A percentile compares a stretch with the other conserved stretches of the same genome.
Conservation (phyloP, 2,113 vertebrate species). For the Lophura nycthemera region DNA sequence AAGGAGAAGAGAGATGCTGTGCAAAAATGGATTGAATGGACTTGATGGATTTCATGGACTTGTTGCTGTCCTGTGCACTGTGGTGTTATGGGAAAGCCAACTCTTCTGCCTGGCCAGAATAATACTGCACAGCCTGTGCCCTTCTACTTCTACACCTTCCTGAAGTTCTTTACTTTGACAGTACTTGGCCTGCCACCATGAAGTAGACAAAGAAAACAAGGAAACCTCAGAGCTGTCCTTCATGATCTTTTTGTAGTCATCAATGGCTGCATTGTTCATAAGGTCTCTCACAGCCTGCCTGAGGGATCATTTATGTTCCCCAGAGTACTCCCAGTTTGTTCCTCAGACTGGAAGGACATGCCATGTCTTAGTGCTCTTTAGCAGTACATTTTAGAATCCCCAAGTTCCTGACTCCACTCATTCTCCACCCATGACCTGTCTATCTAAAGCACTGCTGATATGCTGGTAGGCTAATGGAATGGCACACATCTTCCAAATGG, state of each 20-base stretch:
- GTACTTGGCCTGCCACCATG: background rate
- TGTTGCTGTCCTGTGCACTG: background rate
- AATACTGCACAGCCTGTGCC: background rate
- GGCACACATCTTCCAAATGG: background rate
- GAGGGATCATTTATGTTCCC: background rate
- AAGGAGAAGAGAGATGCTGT: background rate
- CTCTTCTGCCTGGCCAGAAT: background rate
- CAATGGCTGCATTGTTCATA: background rate
- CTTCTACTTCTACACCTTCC: background rate
- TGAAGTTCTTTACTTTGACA: background rate
- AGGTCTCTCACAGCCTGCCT: background rate
- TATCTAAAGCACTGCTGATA: background rate
- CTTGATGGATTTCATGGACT: background rate
- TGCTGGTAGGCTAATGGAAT: background rate
- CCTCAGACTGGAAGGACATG: background rate
- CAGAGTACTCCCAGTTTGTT: background rate
- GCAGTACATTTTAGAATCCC: background rate
- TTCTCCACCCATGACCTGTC: background rate
- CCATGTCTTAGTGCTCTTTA: background rate
- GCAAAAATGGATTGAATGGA: accelerated
- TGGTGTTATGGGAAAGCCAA: background rate
- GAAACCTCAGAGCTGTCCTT: background rate
- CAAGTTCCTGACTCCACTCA: background rate
- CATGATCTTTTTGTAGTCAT: background rate
- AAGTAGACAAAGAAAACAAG: background rate